phyloP scores from a whole-genome alignment of 2,113 vertebrate species.

The Brienomyrus brachyistius region DNA sequence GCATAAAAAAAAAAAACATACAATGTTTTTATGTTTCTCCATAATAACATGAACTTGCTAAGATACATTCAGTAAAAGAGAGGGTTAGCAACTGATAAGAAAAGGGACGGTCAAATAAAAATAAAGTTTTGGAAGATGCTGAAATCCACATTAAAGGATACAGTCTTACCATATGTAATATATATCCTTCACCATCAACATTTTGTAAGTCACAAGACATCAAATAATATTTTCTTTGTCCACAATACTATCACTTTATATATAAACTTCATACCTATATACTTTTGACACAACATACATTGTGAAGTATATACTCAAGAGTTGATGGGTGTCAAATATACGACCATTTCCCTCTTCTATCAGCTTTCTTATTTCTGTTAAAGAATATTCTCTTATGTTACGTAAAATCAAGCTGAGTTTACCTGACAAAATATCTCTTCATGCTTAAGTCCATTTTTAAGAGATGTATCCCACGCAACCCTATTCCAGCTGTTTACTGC shows the following conservation, averaged over 20 bases:
- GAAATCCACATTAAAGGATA: background rate
- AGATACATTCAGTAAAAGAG: background rate
- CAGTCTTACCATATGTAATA: background rate
- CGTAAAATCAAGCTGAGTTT: background rate
- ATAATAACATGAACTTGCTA: background rate
- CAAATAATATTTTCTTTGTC: background rate
- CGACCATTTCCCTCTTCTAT: background rate
- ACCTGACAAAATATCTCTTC: slow-evolving; percentile 7
- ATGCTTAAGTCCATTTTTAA: slow-evolving; percentile 3
- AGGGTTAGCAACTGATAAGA: background rate
- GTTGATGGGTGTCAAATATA: background rate
- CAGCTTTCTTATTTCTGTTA: background rate
- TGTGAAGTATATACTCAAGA: background rate
- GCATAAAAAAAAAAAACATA: background rate
- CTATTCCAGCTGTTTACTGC: slow-evolving; percentile 83
- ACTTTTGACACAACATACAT: slow-evolving; percentile 6
- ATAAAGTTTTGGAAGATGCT: background rate
- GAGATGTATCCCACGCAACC: background rate
- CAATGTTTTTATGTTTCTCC: background rate
- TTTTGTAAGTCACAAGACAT: slow-evolving; percentile 2
- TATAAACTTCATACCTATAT: background rate
- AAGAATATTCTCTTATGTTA: slow-evolving; percentile 1
- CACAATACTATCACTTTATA: background rate
- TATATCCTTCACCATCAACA: background rate
- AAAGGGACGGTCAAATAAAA: background rate